Evolutionary conservation across 1,140 invertebrate genomes (phyloP), one percentile per base, ranked within the genome.

Genomic region (Acromyrmex echinatior): DNA sequence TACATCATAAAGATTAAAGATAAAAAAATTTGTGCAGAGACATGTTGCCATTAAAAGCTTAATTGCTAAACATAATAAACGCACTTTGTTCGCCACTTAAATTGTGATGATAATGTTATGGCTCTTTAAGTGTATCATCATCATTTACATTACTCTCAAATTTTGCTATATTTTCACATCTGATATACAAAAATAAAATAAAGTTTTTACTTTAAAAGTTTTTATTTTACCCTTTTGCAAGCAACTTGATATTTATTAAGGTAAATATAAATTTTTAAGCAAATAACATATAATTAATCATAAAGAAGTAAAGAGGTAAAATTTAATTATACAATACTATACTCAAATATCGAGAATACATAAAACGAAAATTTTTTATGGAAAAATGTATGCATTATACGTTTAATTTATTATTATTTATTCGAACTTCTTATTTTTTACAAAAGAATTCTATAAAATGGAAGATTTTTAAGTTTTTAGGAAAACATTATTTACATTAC

Each of bases 41-140:
- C 56, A 56, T n/a, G 25, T 6, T 31, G 49, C 4, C 45, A 58
- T 70, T 62, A 68, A 53, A 28, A 25, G 14, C 4, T 73, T 31
- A 31, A 21, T 51, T 45, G 39, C 2, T 14, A 62, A 74, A 49
- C 4, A 6, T 2, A 49, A 56, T 81, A 81, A 81, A 70, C 2
- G 68, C 7, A 31, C 45, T 80, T 68, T 68, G 77, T 16, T 16
- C 31, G n/a, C 14, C n/a, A 39, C 1, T 35, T 12, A 62, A 82
- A 60, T 0, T 49, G 18, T 10, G 5, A 10, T n/a, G 70, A 84
- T 63, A 84, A 82, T 56, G 12, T 49, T 74, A 73, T 14, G 18
- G 5, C 25, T 49, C 49, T 62, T 81, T 82, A 74, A 82, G 18
- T 60, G 25, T 16, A 14, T 62, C 73, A 82, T 73, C 68, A 73